These are phyloP conservation scores for Oncorhynchus keta DNA, from an alignment of 2,113 vertebrate genomes.

Conservation along the genomic window DNA sequence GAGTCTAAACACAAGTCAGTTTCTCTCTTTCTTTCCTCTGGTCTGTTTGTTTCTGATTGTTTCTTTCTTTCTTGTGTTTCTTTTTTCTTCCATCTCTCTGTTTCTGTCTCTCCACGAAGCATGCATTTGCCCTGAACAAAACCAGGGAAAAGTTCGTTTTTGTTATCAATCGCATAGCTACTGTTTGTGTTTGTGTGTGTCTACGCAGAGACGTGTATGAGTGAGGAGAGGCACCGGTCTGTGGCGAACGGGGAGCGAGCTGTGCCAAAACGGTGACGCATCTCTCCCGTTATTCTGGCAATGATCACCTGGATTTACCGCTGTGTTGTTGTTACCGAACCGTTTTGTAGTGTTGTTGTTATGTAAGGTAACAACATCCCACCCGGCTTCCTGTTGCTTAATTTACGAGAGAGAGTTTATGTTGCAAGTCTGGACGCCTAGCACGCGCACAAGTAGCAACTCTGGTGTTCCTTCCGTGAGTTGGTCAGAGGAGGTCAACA, in stretches of 20 bases:
- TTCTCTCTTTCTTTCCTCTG: no score
- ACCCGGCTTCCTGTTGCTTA: neutral
- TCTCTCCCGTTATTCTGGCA: neutral
- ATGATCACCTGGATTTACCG: neutral
- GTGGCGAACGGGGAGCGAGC: neutral
- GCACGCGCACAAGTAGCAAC: slow-evolving; percentile 52
- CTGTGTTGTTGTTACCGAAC: no score
- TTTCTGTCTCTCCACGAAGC: neutral
- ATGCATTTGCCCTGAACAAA: no score
- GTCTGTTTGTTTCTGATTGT: no score
- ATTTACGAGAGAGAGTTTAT: neutral
- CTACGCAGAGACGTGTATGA: no score
- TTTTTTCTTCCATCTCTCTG: neutral
- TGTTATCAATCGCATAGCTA: no score
- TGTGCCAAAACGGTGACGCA: neutral
- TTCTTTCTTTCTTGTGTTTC: no score
- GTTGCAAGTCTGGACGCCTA: neutral
- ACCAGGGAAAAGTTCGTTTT: no score
- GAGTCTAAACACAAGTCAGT: no score
- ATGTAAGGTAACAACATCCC: neutral
- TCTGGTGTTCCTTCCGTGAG: neutral
- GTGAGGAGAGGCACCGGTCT: no score
- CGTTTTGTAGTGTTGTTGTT: no score
- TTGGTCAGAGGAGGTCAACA: neutral
- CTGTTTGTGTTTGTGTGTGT: no score